Evolutionary conservation across 37 sponge, comb jelly and placozoan species (phyloP), one percentile per base, ranked within the genome.

Genomic region (Amphimedon queenslandica): DNA sequence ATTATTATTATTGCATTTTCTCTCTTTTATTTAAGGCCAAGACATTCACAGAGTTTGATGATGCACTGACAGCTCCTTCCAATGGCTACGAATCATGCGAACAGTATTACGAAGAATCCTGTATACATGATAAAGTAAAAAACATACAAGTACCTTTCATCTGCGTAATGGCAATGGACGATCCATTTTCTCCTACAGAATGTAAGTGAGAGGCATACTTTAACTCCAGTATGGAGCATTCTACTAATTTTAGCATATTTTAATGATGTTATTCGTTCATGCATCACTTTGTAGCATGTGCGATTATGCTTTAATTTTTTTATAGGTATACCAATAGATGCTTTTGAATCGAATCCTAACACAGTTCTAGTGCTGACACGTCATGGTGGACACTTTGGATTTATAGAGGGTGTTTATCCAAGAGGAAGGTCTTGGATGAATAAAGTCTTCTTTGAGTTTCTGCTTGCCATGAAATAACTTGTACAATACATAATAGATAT

Each of bases 321-420:
- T 21, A 16, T 66, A 91, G 92, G 72, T 1, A n/a, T 87, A 18
- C 92, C 92, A 1, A 36, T 71, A 25, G 42, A 39, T 28, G 82
- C 69, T 42, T 74, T 82, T 64, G 60, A 70, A 32, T 37, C 29
- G 1, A 86, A 79, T 35, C 76, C 79, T 4, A 28, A 63, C 63
- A 79, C 81, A 34, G 57, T 77, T 4, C 43, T 91, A 68, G 77
- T 83, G 4, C 5, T 80, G 5, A 91, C 92, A 30, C 43, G 67
- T 2, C 58, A 70, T 69, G 92, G 92, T 0, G 92, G 92, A 11
- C 92, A 91, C 61, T 79, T 91, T 82, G 92, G 92, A 6, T 91
- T 83, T 66, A 41, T 91, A 27, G 92, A 91, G 39, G 88, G 88
- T 4, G 11, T 87, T 31, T 41, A 63, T 2, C 92, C 92, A 0